phyloP scores from a whole-genome alignment of 2,113 vertebrate species.

The Leptobrachium ailaonicum region DNA sequence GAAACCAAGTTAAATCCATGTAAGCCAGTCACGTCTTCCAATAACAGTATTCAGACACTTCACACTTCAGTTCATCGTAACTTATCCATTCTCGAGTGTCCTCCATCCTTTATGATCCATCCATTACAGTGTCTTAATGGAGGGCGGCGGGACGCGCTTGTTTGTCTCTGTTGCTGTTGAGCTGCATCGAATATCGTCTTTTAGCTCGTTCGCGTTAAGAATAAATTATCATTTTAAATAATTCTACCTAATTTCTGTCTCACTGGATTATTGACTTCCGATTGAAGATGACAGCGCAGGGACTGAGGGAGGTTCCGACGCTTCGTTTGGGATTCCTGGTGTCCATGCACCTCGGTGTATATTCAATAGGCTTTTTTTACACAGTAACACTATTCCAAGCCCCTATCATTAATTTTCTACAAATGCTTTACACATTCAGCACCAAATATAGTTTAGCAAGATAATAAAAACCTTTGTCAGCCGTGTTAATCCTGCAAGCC shows the following conservation, averaged over 20 bases:
- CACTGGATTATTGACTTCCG: not conserved
- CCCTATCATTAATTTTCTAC: not conserved
- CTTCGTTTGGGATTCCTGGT: not conserved
- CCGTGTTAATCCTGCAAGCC: conserved; percentile 1
- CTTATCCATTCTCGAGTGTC: too few relatives aligned
- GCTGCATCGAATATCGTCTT: not conserved
- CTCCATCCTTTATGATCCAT: too few relatives aligned
- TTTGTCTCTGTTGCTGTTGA: not conserved
- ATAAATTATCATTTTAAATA: conserved; percentile 2
- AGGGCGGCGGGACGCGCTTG: not conserved
- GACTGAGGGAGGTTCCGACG: conserved; percentile 2
- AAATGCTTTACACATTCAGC: conserved; percentile 2
- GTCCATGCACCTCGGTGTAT: not conserved
- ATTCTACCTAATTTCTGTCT: not conserved
- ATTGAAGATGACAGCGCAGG: not conserved
- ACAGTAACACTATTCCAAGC: not conserved
- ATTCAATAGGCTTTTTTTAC: not conserved
- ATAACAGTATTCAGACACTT: too few relatives aligned
- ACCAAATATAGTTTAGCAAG: conserved; percentile 14
- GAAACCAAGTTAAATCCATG: too few relatives aligned
- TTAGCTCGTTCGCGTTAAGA: not conserved
- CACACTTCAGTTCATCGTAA: too few relatives aligned
- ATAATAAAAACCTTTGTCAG: conserved; percentile 28
- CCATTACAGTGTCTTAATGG: too few relatives aligned
- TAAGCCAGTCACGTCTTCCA: too few relatives aligned